These are phyloP conservation scores for Trachurus trachurus DNA, from an alignment of 2,797 vertebrate genomes.

Conservation along the genomic window DNA sequence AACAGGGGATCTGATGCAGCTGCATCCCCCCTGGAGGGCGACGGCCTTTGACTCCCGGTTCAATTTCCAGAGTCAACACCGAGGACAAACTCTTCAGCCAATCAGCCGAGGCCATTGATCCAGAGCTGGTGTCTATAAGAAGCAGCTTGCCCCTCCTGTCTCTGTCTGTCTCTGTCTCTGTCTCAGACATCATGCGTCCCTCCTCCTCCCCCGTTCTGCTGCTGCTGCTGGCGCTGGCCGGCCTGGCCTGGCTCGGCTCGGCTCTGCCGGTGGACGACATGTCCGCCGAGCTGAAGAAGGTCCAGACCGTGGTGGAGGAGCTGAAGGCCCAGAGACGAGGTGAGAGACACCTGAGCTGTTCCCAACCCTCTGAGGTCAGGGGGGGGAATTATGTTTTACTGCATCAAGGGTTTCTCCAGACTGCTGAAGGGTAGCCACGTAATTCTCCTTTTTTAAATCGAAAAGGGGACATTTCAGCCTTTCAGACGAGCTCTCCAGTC, in stretches of 20 bases:
- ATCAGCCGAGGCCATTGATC: not conserved
- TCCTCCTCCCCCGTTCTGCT: slow-evolving; percentile 9
- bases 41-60: not conserved
- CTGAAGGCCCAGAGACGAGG: slow-evolving; percentile 54
- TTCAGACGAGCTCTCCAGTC: too few species aligned
- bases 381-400: too few species aligned
- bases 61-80: not conserved
- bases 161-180: not conserved
- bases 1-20: too few species aligned
- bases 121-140: slow-evolving; percentile 8
- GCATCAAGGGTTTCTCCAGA: too few species aligned
- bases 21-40: too few species aligned
- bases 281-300: slow-evolving; percentile 20
- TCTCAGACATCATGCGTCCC: slow-evolving; percentile 31
- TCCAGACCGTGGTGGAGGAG: slow-evolving; percentile 43
- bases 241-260: slow-evolving; percentile 7
- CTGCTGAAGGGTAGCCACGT: too few species aligned
- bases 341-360: slow-evolving; percentile 1
- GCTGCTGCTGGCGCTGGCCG: slow-evolving; percentile 30
- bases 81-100: not conserved
- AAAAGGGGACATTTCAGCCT: too few species aligned
- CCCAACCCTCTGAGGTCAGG: too few species aligned
- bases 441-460: too few species aligned
- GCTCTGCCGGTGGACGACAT: not conserved
- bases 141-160: not conserved